Base-by-base conservation (phyloP, 2,888 invertebrate species). In the Pyrochroa serraticornis region DNA sequence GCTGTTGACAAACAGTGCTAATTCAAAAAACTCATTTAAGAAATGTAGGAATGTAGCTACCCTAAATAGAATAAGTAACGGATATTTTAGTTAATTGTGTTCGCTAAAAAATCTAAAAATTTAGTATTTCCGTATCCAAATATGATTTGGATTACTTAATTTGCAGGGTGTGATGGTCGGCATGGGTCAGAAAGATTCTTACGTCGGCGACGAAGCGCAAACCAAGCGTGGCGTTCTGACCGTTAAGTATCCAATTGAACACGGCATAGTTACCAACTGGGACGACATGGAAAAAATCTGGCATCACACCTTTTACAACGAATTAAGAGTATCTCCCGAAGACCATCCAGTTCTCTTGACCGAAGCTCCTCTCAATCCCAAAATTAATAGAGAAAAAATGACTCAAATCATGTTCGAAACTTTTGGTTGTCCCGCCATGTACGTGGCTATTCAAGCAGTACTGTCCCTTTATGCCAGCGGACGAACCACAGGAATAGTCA, bases 271-370 rank as follows among this genome's bases (percentile, higher is more conserved):
- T 43, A 87, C 87, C 66, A 87, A 92, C 77, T 93, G 92, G 92
- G 90, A 91, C 66, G 92, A 92, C 71, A 90, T 93, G 88, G 93
- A 93, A 79, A 93, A 92, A 78, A 87, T 93, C 67, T 93, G 92
- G 91, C 91, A 92, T 75, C 90, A 93, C 76, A 86, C 89, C 14
- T 93, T 92, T 80, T 93, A 91, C 82, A 91, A 88, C 72, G 90
- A 90, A 72, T 82, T 93, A 51, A 66, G 88, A 91, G 7, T 67
- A 2, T 89, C 92, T 2, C 93, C 93, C 0, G 93, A 93, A 77
- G 89, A 89, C 69, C 87, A 91, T 67, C 90, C 87, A 9, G 86
- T 93, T 33, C 83, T 94, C 69, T 83, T 92, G 60, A 88, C 91
- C 1, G 88, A 93, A 73, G 92, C 92, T 41, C 93, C 93, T 0